Base-by-base conservation (phyloP, 2,797 vertebrate species). In the Anabacerthia variegaticeps region DNA sequence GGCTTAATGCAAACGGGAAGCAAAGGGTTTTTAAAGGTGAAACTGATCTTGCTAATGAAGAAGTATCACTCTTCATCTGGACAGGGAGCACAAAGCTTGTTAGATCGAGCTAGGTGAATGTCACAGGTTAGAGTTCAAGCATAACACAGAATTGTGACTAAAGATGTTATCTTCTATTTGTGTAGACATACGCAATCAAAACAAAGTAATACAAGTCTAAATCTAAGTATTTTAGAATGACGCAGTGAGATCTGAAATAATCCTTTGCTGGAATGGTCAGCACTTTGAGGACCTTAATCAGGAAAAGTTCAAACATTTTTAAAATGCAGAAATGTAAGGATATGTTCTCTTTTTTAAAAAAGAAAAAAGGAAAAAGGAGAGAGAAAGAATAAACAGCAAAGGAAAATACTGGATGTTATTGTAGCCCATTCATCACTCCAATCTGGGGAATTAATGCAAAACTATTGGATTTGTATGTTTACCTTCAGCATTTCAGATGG, bases 31-130 rank as follows among this genome's bases (percentile, higher is more conserved):
- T 97, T 97, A 97, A 97, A 98, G 98, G 98, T 98, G 97, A 98
- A 97, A 92, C 92, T 92, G 96, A 97, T 98, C 97, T 98, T 97
- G 96, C 97, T 98, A 98, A 98, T 98, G 97, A 98, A 98, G 98
- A 98, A 97, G 96, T 96, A 97, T 96, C 96, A 54, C 93, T 97
- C 96, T 96, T 97, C 76, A 58, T 89, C 96, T 97, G 97, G 97
- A 97, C 96, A 95, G 92, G 93, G 97, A 94, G 88, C 94, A 81
- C 26, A 92, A 89, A 81, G 95, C 97, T 97, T 96, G 96, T 98
- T 97, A 97, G 96, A 96, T 97, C 81, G 73, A 97, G 96, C 94
- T 95, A 98, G 97, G 98, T 96, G 97, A 97, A 97, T 97, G 97
- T 97, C 96, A 96, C 89, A 94, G 97, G 97, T 97, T 96, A 97